A percentile compares a stretch with the other conserved stretches of the same genome.
phyloP scores from a whole-genome alignment of 37 sponge, comb jelly and placozoan species.

The Spongilla lacustris region DNA sequence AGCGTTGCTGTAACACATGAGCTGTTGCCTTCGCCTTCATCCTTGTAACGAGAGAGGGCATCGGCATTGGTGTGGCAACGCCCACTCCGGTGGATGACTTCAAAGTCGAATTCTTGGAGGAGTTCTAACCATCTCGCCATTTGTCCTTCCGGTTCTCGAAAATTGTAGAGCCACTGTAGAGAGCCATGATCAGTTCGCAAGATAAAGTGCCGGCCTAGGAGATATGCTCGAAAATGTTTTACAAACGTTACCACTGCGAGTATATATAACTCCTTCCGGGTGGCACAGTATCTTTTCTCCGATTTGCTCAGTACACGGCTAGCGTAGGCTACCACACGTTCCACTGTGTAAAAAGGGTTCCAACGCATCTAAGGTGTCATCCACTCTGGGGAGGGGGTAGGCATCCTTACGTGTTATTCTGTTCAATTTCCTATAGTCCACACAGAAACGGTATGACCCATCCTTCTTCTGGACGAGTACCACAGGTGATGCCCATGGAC shows the following conservation, averaged over 20 bases:
- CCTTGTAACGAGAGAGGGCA: neutral
- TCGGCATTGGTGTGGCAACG: slow-evolving; percentile 15
- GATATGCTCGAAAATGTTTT: slow-evolving; percentile 44
- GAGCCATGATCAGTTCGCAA: slow-evolving; percentile 19
- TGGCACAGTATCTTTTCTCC: slow-evolving; percentile 40
- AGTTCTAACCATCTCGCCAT: slow-evolving; percentile 37
- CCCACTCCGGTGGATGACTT: slow-evolving; percentile 15
- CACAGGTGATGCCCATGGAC: slow-evolving; percentile 20
- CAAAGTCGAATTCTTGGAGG: slow-evolving; percentile 29
- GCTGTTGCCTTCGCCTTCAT: too few species aligned
- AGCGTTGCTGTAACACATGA: too few species aligned
- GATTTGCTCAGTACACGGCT: slow-evolving; percentile 30
- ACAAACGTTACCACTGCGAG: slow-evolving; percentile 53
- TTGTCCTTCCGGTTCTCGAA: slow-evolving; percentile 43
- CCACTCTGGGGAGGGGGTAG: slow-evolving; percentile 34
- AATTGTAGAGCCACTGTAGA: slow-evolving; percentile 37
- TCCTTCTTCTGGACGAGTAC: neutral
- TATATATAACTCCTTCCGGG: slow-evolving; percentile 56
- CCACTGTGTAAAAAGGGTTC: neutral
- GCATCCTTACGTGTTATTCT: slow-evolving; percentile 13
- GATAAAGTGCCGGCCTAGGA: neutral
- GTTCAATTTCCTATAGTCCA: slow-evolving; percentile 28
- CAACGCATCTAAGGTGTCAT: slow-evolving; percentile 23
- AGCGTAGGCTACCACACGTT: slow-evolving; percentile 35
- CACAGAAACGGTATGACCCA: slow-evolving; percentile 15